Evolutionary conservation across 2,888 invertebrate species (phyloP).

Genomic region (Oeneis ivallda): DNA sequence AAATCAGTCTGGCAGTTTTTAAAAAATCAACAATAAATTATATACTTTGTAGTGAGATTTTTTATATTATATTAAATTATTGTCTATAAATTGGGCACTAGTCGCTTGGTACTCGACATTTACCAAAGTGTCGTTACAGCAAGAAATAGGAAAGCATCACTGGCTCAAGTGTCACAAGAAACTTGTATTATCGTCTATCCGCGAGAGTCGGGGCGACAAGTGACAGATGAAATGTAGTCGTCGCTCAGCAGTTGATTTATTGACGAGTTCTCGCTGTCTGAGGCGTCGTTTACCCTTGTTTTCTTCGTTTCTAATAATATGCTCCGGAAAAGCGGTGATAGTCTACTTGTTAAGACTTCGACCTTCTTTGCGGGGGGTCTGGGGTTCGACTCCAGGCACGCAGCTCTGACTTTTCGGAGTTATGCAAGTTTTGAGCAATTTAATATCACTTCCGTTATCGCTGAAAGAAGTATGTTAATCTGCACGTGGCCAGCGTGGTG

Average conservation of each 20-base stretch:
- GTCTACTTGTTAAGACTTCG: neutral
- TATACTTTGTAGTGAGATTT: too few relatives aligned
- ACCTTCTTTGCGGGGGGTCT: too few relatives aligned
- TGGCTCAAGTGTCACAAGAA: slow-evolving; percentile 26
- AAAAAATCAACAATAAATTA: too few relatives aligned
- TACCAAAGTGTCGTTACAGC: slow-evolving; percentile 4
- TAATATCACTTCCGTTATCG: neutral
- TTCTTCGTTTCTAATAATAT: neutral
- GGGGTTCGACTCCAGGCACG: too few relatives aligned
- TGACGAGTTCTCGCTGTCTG: slow-evolving; percentile 30
- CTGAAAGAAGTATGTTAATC: neutral
- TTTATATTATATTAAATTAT: too few relatives aligned
- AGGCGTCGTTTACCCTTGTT: slow-evolving; percentile 6
- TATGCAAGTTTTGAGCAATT: too few relatives aligned
- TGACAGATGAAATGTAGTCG: slow-evolving; percentile 40
- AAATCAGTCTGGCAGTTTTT: too few relatives aligned
- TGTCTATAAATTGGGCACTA: neutral
- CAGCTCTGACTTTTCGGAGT: too few relatives aligned
- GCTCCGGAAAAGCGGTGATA: neutral
- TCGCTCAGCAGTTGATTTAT: slow-evolving; percentile 38
- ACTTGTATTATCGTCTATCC: slow-evolving; percentile 26
- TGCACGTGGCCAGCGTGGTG: neutral
- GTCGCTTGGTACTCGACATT: neutral
- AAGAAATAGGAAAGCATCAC: slow-evolving; percentile 16
- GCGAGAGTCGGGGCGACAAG: slow-evolving; percentile 36